Evolutionary conservation across 2,113 vertebrate species (phyloP).

Genomic region (Antigone vipio): DNA sequence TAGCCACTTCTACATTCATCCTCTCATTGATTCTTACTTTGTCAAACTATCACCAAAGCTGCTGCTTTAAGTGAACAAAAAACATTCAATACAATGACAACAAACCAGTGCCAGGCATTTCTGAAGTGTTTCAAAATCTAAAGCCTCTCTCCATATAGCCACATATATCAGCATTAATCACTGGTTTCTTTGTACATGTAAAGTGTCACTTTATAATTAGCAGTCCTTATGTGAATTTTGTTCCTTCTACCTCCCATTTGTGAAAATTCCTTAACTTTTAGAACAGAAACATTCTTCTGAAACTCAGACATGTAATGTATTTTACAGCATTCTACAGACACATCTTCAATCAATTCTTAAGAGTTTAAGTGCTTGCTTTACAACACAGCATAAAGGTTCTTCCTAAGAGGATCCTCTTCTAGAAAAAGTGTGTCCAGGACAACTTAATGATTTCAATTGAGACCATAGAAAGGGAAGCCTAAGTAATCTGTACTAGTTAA

Average conservation of each 20-base stretch:
- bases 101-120: background rate
- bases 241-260: background rate
- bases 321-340: background rate
- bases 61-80: background rate
- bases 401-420: background rate
- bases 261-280: background rate
- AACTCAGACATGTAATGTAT: background rate
- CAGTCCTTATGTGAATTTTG: background rate
- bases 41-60: background rate
- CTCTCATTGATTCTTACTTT: background rate
- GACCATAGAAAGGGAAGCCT: background rate
- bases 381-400: background rate
- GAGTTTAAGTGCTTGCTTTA: background rate
- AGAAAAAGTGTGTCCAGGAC: background rate
- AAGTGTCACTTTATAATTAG: background rate
- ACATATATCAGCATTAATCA: background rate
- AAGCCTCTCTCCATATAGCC: background rate
- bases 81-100: background rate
- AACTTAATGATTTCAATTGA: background rate
- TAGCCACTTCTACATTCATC: background rate
- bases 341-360: background rate
- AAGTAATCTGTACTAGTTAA: background rate
- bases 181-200: background rate
- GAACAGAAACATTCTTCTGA: background rate
- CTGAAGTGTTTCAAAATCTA: background rate